Base-by-base conservation (phyloP, 2,888 invertebrate species). In the Oegoconia quadripuncta region DNA sequence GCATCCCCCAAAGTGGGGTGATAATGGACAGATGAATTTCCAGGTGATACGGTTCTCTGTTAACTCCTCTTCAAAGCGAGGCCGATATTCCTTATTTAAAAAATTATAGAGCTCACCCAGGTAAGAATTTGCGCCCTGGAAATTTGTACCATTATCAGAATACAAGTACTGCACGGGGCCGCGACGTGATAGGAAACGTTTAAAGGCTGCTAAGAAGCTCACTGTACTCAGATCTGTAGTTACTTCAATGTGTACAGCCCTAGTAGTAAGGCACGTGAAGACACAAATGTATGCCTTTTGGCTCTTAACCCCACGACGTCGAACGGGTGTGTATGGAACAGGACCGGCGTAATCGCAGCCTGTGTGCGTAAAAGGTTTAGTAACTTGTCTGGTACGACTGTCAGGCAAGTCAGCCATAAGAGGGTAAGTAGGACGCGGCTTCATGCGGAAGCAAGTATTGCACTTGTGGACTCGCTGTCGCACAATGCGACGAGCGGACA, bases 161-260 rank as follows among this genome's bases (percentile, higher is more conserved):
- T 46, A 41, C 20, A 44, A 23, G n/a, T 23, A 12, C 7, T 13
- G 15, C 9, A 41, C 39, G n/a, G 49, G 45, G 8, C 51, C 47
- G 5, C 51, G 42, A 11, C 46, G 42, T n/a, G 51, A 30, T 3
- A 50, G 29, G 33, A 46, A 50, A 3, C 48, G 38, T 20, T 46
- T 51, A 5, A 51, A 43, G 0, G 48, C 48, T 7, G 30, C 26
- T 7, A 48, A 11, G 26, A 51, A 51, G 12, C 33, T 22, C 1
- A 34, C 39, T 6, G 48, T 45, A 8, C 33, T 38, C 11, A 51
- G 30, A 15, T 46, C 46, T 1, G 37, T 35, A 7, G 40, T 41
- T 7, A 49, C n/a, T 34, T 49, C 49, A 3, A 44, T 41, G 12
- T 49, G 49, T 3, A 44, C 29, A 1, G 46, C 44, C 13, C 40